phyloP scores from a whole-genome alignment of 2,888 invertebrate species.

The Ischnura elegans region DNA sequence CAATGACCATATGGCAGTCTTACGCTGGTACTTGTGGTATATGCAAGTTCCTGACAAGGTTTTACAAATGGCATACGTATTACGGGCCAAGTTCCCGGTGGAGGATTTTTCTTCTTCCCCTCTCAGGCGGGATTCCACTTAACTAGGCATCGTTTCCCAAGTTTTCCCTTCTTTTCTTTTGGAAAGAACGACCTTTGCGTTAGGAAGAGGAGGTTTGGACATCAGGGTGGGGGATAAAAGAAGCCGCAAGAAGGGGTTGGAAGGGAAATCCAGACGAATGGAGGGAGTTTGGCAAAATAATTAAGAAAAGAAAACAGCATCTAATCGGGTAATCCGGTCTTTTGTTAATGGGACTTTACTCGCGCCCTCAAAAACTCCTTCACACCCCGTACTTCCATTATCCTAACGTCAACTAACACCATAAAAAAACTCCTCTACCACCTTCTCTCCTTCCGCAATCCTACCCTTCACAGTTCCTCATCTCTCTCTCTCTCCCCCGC shows the following conservation, averaged over 20 bases:
- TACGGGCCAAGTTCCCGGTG: not conserved
- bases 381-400: not conserved
- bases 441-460: not conserved
- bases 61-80: not conserved
- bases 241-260: not conserved
- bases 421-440: not conserved
- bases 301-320: not conserved
- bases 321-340: slow-evolving; percentile 38
- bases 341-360: slow-evolving; percentile 22
- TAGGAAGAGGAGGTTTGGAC: not conserved
- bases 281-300: not conserved
- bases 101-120: not conserved
- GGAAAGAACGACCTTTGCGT: not conserved
- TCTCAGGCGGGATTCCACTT: not conserved
- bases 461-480: not conserved
- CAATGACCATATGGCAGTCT: not conserved
- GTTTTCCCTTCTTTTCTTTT: not conserved
- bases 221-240: not conserved
- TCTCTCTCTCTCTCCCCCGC: too few species aligned
- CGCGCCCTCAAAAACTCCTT: slow-evolving; percentile 1
- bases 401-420: not conserved
- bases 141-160: slow-evolving; percentile 5
- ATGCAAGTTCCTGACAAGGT: not conserved
- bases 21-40: not conserved
- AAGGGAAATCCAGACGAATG: not conserved